phyloP scores from a whole-genome alignment of 1,140 invertebrate genomes.

The Lycorma delicatula region DNA sequence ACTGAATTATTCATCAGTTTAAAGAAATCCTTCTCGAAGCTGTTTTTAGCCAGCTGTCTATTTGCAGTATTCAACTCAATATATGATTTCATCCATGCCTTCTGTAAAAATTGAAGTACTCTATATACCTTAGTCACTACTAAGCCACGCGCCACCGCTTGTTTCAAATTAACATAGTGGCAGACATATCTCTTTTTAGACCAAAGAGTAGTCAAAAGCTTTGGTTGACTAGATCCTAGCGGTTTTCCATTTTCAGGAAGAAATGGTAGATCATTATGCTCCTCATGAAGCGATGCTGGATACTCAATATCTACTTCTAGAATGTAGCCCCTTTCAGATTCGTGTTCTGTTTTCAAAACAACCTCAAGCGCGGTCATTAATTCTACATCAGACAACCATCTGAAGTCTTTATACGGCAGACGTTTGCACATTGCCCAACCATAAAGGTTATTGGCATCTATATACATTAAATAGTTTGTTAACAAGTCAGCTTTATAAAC shows the following conservation, averaged over 20 bases:
- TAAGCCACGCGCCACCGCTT: conserved; percentile 26
- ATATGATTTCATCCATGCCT: conserved; percentile 32
- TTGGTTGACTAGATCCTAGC: conserved; percentile 9
- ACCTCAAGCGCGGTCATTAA: conserved; percentile 33
- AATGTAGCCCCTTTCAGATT: conserved; percentile 42
- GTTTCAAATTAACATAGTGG: conserved; percentile 31
- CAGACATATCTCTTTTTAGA: conserved; percentile 30
- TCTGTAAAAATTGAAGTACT: conserved; percentile 34
- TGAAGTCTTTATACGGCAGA: conserved; percentile 38
- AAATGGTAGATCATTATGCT: conserved; percentile 43
- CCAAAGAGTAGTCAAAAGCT: conserved; percentile 18
- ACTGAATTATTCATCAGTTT: conserved; percentile 37
- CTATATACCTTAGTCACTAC: conserved; percentile 34
- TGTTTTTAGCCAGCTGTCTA: conserved; percentile 27
- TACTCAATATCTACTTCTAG: conserved; percentile 40
- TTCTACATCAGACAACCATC: conserved; percentile 36
- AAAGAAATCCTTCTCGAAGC: conserved; percentile 35
- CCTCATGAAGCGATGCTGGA: conserved; percentile 40
- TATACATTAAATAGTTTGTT: conserved; percentile 38
- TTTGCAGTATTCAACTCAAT: conserved; percentile 33
- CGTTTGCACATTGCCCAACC: conserved; percentile 40
- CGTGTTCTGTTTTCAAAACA: conserved; percentile 31
- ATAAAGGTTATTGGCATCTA: conserved; percentile 48
- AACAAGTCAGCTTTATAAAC: conserved; percentile 35
- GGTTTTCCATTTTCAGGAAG: conserved; percentile 33